phyloP scores from a whole-genome alignment of 2,113 vertebrate genomes.

The Sclerurus mexicanus region DNA sequence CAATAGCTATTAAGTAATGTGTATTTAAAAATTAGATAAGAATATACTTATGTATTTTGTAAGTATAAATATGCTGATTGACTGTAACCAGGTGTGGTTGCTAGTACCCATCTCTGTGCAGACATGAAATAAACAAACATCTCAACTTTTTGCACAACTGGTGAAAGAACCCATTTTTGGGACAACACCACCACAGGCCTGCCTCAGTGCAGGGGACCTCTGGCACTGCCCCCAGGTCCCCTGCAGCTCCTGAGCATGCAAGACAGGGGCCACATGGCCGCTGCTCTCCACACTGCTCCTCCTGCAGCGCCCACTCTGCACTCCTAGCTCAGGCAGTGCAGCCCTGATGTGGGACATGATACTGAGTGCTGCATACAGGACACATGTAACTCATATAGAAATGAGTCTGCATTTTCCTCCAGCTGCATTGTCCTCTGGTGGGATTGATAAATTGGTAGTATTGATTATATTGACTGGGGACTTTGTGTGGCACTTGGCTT shows the following conservation, averaged over 20 bases:
- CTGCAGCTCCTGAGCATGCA: too few relatives aligned
- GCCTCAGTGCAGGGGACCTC: too few relatives aligned
- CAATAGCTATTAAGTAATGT: too few relatives aligned
- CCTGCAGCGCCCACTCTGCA: accelerated
- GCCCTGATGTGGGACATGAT: accelerated
- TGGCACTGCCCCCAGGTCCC: too few relatives aligned
- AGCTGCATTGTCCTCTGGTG: neutral
- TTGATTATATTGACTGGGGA: neutral
- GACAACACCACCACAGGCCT: too few relatives aligned
- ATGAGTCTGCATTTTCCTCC: too few relatives aligned
- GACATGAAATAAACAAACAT: neutral
- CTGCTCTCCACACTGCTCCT: neutral
- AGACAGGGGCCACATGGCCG: too few relatives aligned
- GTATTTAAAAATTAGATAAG: neutral
- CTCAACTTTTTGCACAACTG: too few relatives aligned
- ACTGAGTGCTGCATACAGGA: accelerated
- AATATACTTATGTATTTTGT: neutral
- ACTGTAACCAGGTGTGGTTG: neutral
- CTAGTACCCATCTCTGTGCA: neutral
- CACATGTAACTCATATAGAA: accelerated
- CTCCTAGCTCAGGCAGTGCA: neutral
- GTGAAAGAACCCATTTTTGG: too few relatives aligned
- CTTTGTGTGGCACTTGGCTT: neutral
- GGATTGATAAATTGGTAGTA: accelerated
- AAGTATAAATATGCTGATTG: neutral